Conservation (phyloP, 2,113 vertebrate genomes). For the Scytalopus superciliaris region DNA sequence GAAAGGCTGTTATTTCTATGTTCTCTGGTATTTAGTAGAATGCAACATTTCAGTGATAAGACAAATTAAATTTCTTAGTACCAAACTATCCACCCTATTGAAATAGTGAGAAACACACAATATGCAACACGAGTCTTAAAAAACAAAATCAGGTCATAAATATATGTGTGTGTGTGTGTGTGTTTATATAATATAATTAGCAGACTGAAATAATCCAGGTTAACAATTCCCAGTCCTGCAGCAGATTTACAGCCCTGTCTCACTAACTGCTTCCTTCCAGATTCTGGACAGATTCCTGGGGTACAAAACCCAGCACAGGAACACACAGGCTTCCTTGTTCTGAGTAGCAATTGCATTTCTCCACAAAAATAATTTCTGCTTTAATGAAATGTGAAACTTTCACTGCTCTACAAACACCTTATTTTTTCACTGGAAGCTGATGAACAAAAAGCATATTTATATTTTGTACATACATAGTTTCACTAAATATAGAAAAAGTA, state of each 20-base stretch:
- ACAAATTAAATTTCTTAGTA: background rate
- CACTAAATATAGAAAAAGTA: background rate
- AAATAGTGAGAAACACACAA: conserved; percentile 6
- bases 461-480: background rate
- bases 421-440: background rate
- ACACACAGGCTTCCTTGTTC: conserved; percentile 71
- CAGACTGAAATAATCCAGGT: conserved; percentile 63
- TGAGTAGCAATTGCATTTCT: background rate
- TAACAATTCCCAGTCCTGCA: conserved; percentile 61
- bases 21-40: background rate
- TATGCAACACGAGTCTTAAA: background rate
- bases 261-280: conserved; percentile 63
- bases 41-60: background rate
- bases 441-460: background rate
- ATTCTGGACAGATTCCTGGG: conserved; percentile 66
- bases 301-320: conserved; percentile 3
- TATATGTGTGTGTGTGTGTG: background rate
- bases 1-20: background rate
- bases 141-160: conserved; percentile 41
- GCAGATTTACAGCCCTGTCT: conserved; percentile 69
- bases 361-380: conserved; percentile 22
- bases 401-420: conserved; percentile 16
- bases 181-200: conserved; percentile 64
- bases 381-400: conserved; percentile 46
- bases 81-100: background rate